Base-by-base conservation (phyloP, 1,140 invertebrate species). In the Colletes latitarsis region DNA sequence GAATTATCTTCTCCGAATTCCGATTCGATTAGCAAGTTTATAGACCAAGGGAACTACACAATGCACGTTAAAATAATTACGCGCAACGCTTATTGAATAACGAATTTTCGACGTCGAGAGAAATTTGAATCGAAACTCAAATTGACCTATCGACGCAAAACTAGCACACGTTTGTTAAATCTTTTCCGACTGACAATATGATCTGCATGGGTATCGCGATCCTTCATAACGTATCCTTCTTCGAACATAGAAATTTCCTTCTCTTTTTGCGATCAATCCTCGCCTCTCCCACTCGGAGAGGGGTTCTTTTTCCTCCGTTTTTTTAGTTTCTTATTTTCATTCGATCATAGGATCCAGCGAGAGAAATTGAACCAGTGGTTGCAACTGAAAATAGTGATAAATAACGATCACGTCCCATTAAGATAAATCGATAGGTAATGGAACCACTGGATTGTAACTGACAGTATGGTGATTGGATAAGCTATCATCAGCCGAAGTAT, bases 381-480 rank as follows among this genome's bases (percentile, higher is more conserved):
- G 90, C 86, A 84, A 91, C 85, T 92, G 90, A 91, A 92, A 92
- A 92, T 89, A 89, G 88, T 91, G 90, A 92, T 92, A 92, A 92
- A 92, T 92, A 92, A 92, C 90, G 88, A 91, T 91, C 89, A 83
- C 82, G 87, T 92, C 90, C 89, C 90, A 92, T 92, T 92, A 92
- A 91, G 90, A 92, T 92, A 92, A 92, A 92, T 92, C 90, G 91
- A 90, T 88, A 88, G 86, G 89, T 90, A 90, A 92, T 90, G 89
- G 89, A 90, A 87, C 88, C 87, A 83, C 89, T 89, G 90, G 89
- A 92, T 92, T 92, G 91, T 91, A 91, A 91, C 89, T 92, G 92
- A 92, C 92, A 91, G 90, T 91, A 81, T 87, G 86, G 88, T 90
- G 91, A 92, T 92, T 92, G 91, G 91, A 92, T 92, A 92, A 92